These are phyloP conservation scores for Beris morrisii DNA, from an alignment of 2,888 invertebrate species.

Conservation along the genomic window DNA sequence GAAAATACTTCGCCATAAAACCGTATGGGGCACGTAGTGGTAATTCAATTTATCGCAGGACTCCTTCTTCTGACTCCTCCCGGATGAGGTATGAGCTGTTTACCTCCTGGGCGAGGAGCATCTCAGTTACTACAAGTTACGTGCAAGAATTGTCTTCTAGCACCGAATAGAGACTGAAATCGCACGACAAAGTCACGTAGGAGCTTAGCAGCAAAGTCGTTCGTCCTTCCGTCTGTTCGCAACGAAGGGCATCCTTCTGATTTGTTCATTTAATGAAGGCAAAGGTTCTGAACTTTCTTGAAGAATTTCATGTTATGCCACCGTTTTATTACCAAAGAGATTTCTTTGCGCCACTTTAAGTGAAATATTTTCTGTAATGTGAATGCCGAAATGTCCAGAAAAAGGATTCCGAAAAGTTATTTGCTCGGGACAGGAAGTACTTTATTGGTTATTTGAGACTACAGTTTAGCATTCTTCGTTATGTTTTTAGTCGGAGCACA, in stretches of 20 bases:
- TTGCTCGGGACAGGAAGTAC: background rate
- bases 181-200: conserved; percentile 23
- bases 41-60: conserved; percentile 28
- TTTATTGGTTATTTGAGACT: background rate
- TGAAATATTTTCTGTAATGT: conserved; percentile 31
- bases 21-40: conserved; percentile 26
- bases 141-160: conserved; percentile 26
- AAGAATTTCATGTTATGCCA: conserved; percentile 19
- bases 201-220: background rate
- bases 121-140: conserved; percentile 20
- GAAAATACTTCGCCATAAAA: conserved; percentile 23
- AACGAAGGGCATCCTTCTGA: conserved; percentile 23
- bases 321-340: conserved; percentile 22
- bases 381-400: conserved; percentile 10
- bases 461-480: too few species aligned
- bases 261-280: conserved; percentile 31
- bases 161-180: background rate
- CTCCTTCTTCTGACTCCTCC: too few species aligned
- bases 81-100: background rate
- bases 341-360: conserved; percentile 23
- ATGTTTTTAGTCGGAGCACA: too few species aligned
- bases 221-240: too few species aligned
- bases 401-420: conserved; percentile 12
- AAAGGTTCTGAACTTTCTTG: conserved; percentile 27
- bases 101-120: background rate